Percentiles rank a stretch among this genome's conserved stretches.
Evolutionary conservation across 2,888 invertebrate genomes (phyloP).

Genomic region (Cryptus armator): DNA sequence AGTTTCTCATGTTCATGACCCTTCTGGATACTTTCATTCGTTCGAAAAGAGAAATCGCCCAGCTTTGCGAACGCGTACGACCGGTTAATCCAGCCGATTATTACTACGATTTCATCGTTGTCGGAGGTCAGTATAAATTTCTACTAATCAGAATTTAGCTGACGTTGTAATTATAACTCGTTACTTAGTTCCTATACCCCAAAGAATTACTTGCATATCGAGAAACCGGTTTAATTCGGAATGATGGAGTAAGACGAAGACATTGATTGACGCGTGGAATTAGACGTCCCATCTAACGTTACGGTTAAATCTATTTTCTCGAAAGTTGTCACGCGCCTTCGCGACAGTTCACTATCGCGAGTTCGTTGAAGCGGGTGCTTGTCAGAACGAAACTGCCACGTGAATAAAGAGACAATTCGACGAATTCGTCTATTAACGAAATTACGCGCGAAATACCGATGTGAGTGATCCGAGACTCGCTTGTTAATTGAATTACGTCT

Average conservation of each 20-base stretch:
- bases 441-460: conserved; percentile 4
- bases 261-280: conserved; percentile 8
- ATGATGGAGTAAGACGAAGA: neutral
- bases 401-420: neutral
- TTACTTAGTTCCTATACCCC: neutral
- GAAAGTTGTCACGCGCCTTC: neutral
- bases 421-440: neutral
- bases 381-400: neutral
- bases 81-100: conserved; percentile 85
- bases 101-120: conserved; percentile 89
- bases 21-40: conserved; percentile 88
- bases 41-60: conserved; percentile 78
- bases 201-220: neutral
- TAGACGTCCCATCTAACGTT: neutral
- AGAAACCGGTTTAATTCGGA: neutral
- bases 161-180: neutral
- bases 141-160: neutral
- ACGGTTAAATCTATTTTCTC: neutral
- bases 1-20: conserved; percentile 89
- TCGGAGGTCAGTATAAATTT: conserved; percentile 86
- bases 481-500: conserved; percentile 4
- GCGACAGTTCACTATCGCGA: conserved; percentile 4
- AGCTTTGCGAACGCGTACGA: conserved; percentile 87
- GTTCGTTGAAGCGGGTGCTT: neutral
- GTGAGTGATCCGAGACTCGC: neutral